Conservation (phyloP, 1,140 invertebrate genomes). For the Drosophila subpulchrella region DNA sequence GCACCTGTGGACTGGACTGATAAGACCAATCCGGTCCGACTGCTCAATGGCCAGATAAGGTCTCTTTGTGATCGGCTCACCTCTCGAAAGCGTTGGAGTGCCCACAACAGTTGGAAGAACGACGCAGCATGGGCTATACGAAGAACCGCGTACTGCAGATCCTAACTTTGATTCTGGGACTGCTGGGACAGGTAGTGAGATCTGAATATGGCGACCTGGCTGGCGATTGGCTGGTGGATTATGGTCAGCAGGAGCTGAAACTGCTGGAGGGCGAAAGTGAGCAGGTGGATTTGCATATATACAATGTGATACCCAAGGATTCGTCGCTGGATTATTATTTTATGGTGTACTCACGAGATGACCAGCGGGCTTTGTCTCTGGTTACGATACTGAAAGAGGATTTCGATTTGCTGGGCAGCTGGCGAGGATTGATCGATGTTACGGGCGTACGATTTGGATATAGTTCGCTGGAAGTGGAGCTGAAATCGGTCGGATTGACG, state of each 20-base stretch:
- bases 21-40: conserved; percentile 27
- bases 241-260: conserved; percentile 6
- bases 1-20: conserved; percentile 22
- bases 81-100: neutral
- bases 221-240: conserved; percentile 52
- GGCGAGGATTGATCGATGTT: conserved; percentile 45
- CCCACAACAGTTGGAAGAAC: conserved; percentile 14
- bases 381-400: neutral
- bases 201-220: conserved; percentile 50
- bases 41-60: conserved; percentile 17
- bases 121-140: conserved; percentile 23
- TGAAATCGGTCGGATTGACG: neutral
- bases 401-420: conserved; percentile 30
- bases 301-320: conserved; percentile 12
- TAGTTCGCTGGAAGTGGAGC: conserved; percentile 32
- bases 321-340: conserved; percentile 7
- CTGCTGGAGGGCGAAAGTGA: neutral
- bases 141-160: neutral
- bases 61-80: conserved; percentile 15
- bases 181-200: neutral
- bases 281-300: conserved; percentile 16
- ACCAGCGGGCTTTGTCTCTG: neutral
- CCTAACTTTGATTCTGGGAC: neutral
- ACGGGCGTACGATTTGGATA: conserved; percentile 46
- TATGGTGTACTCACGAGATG: conserved; percentile 11